phyloP scores from a whole-genome alignment of 53 echinoderm and acorn worm species.

The Hippasteria phrygiana region DNA sequence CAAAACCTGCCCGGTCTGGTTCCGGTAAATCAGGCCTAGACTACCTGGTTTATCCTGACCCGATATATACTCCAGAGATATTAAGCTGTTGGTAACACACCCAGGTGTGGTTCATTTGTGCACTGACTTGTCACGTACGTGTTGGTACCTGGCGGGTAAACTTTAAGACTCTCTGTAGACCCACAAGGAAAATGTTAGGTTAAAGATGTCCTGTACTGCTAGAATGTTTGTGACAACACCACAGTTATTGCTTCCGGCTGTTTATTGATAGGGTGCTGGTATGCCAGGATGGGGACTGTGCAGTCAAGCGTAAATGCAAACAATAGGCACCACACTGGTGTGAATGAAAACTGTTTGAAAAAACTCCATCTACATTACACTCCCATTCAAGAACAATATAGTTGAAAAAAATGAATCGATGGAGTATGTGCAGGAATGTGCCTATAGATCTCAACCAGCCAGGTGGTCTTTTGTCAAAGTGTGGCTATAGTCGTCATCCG shows the following conservation, averaged over 20 bases:
- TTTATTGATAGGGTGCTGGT: too few species aligned
- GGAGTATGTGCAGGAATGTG: too few species aligned
- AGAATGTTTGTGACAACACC: neutral
- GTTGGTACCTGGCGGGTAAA: neutral
- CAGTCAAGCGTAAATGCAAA: too few species aligned
- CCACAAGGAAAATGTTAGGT: neutral
- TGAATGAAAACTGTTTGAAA: too few species aligned
- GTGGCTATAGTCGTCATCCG: too few species aligned
- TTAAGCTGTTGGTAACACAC: conserved; percentile 34
- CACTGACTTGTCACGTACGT: neutral
- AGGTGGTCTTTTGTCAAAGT: too few species aligned
- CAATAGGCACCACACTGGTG: too few species aligned
- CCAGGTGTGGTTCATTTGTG: conserved; percentile 21
- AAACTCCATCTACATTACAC: too few species aligned
- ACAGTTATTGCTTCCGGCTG: neutral
- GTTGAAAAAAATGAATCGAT: too few species aligned
- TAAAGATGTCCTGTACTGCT: neutral
- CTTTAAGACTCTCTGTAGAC: neutral
- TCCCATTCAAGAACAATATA: too few species aligned
- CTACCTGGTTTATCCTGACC: conserved; percentile 16
- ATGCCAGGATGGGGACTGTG: too few species aligned
- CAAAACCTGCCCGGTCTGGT: neutral
- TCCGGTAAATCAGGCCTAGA: neutral
- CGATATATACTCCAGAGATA: conserved; percentile 26
- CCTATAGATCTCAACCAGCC: too few species aligned